Evolutionary conservation across 1,140 invertebrate species (phyloP).

Genomic region (Aphelinus atriplicis): DNA sequence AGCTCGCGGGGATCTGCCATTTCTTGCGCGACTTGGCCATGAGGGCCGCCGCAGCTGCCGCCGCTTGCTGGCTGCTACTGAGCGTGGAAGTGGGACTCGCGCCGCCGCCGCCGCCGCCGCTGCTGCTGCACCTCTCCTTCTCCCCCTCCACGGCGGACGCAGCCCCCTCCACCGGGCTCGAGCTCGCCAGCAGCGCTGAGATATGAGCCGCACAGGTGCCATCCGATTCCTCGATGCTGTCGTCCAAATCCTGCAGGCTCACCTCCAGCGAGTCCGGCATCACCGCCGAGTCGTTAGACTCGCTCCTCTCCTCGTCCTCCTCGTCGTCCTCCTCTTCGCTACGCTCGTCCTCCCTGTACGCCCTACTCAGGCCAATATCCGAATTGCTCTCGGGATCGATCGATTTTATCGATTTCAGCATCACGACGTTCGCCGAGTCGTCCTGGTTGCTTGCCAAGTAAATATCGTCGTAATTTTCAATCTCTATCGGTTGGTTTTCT

Average conservation of each 20-base stretch:
- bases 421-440: slow-evolving; percentile 50
- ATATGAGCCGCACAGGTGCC: not conserved
- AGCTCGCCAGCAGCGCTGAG: slow-evolving; percentile 23
- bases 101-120: slow-evolving; percentile 1
- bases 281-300: slow-evolving; percentile 46
- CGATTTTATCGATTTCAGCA: slow-evolving; percentile 58
- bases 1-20: slow-evolving; percentile 40
- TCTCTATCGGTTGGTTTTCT: slow-evolving; percentile 21
- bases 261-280: slow-evolving; percentile 61
- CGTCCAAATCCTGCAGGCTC: slow-evolving; percentile 35
- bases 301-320: slow-evolving; percentile 12
- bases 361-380: not conserved
- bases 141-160: not conserved
- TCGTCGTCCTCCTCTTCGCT: slow-evolving; percentile 29
- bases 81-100: not conserved
- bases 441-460: slow-evolving; percentile 58
- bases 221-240: slow-evolving; percentile 21
- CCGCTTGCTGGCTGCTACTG: slow-evolving; percentile 44
- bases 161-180: slow-evolving; percentile 13
- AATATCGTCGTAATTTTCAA: slow-evolving; percentile 50
- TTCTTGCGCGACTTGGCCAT: slow-evolving; percentile 35
- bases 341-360: slow-evolving; percentile 5
- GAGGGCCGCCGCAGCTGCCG: slow-evolving; percentile 16
- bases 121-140: slow-evolving; percentile 16
- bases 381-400: slow-evolving; percentile 54